Evolutionary conservation across 2,888 invertebrate genomes (phyloP), one percentile per base, ranked within the genome.

Genomic region (Andrena bucephala): DNA sequence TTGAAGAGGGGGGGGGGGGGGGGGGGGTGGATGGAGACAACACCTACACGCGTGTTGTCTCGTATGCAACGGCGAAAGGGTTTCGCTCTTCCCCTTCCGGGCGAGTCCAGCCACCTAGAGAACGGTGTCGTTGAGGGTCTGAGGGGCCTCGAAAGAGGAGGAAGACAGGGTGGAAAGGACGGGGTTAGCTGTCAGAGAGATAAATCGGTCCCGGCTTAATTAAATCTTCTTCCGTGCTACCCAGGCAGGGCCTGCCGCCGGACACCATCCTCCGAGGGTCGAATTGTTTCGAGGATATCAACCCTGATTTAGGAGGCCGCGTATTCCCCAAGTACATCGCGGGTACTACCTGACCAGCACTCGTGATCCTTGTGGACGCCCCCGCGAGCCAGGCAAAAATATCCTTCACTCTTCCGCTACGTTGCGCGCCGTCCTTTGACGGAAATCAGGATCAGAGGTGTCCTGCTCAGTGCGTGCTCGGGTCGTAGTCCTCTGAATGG

Each of bases 161-260:
- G 80, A 84, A 87, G 82, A 77, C 81, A 70, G 76, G 77, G 81
- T 83, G 71, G 85, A 87, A 90, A 90, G 91, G 89, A 89, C 89
- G 90, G 90, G 90, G 90, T 90, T 88, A 88, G 91, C 94, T 94
- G 94, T 94, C 94, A 94, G 93, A 88, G 94, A 94, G 94, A 94
- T 94, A 94, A 94, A 94, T 94, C 94, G 94, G 93, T 92, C 91
- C 92, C 90, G 90, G 94, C 94, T 94, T 94, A 94, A 94, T 94
- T 94, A 94, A 94, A 94, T 94, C 94, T 94, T 94, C 94, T 93
- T 94, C 93, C 92, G 91, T 90, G 91, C 92, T 91, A 91, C 89
- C 89, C 89, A 87, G 89, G 88, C 85, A 88, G 89, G 85, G 85
- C 87, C 86, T 86, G 85, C 89, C 84, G 91, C 90, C 85, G 91